phyloP scores from a whole-genome alignment of 2,888 invertebrate genomes.

The Papilio protenor region DNA sequence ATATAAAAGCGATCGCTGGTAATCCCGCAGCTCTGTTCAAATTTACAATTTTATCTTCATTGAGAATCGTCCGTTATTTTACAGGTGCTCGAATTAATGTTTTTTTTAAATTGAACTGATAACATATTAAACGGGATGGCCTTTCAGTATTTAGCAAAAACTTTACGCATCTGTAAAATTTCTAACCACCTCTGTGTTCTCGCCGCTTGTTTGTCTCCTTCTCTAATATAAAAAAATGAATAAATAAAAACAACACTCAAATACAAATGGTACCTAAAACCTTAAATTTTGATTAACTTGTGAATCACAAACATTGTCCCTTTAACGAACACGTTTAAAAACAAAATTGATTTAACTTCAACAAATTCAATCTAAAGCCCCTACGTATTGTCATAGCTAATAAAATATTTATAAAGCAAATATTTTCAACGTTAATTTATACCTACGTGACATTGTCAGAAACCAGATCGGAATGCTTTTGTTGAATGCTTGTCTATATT shows the following conservation, averaged over 20 bases:
- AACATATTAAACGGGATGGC: no score
- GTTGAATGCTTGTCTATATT: constrained; percentile 12
- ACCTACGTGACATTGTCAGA: constrained; percentile 14
- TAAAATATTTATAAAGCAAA: constrained; percentile 15
- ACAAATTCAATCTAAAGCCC: neutral
- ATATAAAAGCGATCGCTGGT: constrained; percentile 9
- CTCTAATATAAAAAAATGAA: neutral
- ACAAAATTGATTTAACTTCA: neutral
- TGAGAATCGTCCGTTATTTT: neutral
- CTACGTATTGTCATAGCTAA: constrained; percentile 9
- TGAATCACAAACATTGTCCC: neutral
- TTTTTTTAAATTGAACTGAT: neutral
- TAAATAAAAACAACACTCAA: neutral
- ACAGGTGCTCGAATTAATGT: neutral
- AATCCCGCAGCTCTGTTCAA: neutral
- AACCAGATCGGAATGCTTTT: neutral
- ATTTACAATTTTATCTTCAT: constrained; percentile 13
- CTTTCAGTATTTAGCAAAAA: neutral
- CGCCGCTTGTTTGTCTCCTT: no score
- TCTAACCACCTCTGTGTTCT: no score
- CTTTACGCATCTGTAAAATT: no score
- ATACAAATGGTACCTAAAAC: neutral
- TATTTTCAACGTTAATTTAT: constrained; percentile 14
- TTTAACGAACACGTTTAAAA: constrained; percentile 6
- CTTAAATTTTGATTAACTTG: neutral